Conservation (phyloP, 1,140 invertebrate species). For the Chelonus insularis region DNA sequence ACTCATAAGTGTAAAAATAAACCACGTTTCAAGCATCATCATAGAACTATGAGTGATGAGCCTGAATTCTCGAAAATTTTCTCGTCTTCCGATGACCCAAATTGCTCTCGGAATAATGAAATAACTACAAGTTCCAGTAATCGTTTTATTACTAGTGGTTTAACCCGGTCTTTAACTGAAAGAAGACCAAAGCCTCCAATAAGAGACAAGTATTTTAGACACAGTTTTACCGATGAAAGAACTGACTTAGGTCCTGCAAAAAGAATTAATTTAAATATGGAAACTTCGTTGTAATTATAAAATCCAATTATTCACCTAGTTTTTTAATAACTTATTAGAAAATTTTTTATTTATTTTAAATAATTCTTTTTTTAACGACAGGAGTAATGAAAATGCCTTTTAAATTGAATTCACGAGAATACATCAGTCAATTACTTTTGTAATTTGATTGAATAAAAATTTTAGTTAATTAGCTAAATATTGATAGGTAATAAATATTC, state of each 20-base stretch:
- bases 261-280: slow-evolving; percentile 52
- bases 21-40: slow-evolving; percentile 31
- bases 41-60: slow-evolving; percentile 39
- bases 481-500: too few species aligned
- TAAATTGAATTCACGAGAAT: too few species aligned
- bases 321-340: background rate
- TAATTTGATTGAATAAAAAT: too few species aligned
- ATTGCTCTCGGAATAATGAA: background rate
- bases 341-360: too few species aligned
- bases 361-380: too few species aligned
- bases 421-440: too few species aligned
- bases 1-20: slow-evolving; percentile 1
- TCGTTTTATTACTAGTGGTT: slow-evolving; percentile 10
- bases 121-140: background rate
- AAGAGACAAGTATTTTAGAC: slow-evolving; percentile 26
- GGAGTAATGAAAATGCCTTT: too few species aligned
- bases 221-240: slow-evolving; percentile 22
- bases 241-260: slow-evolving; percentile 30
- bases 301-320: background rate
- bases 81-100: slow-evolving; percentile 3
- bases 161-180: slow-evolving; percentile 48
- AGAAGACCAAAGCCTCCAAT: slow-evolving; percentile 37
- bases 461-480: too few species aligned
- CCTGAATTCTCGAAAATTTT: slow-evolving; percentile 30
- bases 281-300: slow-evolving; percentile 51